Conservation (phyloP, 1,140 invertebrate genomes). For the Drosophila bifasciata region DNA sequence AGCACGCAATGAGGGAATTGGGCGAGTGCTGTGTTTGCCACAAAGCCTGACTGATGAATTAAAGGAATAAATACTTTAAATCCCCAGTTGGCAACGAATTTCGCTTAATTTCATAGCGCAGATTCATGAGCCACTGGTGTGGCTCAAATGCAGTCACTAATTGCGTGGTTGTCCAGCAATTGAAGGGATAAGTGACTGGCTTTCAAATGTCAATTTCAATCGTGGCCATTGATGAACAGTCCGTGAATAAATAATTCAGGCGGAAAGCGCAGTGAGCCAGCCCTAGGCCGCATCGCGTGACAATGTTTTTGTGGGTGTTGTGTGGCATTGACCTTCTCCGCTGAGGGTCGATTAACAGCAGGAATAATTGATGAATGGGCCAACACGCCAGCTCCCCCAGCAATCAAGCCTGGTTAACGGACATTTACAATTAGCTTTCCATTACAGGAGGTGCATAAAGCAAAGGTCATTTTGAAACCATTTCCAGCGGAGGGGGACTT, state of each 20-base stretch:
- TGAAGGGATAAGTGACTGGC: not conserved
- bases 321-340: constrained; percentile 65
- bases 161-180: no score
- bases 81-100: not conserved
- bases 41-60: constrained; percentile 43
- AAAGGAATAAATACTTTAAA: constrained; percentile 41
- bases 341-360: constrained; percentile 59
- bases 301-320: constrained; percentile 41
- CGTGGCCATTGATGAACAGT: constrained; percentile 53
- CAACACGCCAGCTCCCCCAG: constrained; percentile 70
- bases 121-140: no score
- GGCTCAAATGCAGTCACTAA: no score
- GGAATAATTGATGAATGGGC: constrained; percentile 63
- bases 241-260: constrained; percentile 55
- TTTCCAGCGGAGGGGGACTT: constrained; percentile 23
- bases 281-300: constrained; percentile 51
- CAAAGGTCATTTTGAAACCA: not conserved
- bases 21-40: not conserved
- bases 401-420: constrained; percentile 43
- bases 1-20: constrained; percentile 58
- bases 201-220: constrained; percentile 59
- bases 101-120: constrained; percentile 1
- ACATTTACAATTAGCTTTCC: constrained; percentile 48
- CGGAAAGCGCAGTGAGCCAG: constrained; percentile 25
- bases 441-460: not conserved